Evolutionary conservation across 2,113 vertebrate species (phyloP), one percentile per base, ranked within the genome.

Genomic region (Megatriorchis doriae): DNA sequence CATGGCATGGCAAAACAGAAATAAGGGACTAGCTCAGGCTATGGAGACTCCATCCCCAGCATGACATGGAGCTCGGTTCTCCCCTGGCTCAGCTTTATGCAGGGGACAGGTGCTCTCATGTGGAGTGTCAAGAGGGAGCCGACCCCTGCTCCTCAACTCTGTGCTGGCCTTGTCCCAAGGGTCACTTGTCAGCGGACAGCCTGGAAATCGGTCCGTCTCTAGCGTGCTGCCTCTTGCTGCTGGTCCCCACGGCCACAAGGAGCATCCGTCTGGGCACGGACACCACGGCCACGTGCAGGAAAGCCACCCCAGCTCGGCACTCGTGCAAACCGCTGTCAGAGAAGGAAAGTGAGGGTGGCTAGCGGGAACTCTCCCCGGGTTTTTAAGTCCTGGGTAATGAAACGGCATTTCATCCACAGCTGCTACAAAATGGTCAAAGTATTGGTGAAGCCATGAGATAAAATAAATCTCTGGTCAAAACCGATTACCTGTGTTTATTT

Each of bases 271-370:
- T 31, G 72, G 63, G 58, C 52, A 27, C 13, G 3, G 53, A 3
- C 6, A 6, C 21, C 0, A 0, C 1, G 13, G 52, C 16, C 9
- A 8, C 0, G 0, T n/a, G 50, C 4, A 3, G 17, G 38, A 32
- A 34, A 52, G 13, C 29, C 20, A 26, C 6, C 18, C 34, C 1
- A 13, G 29, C 53, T 50, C 2, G 1, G 53, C n/a, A 17, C 6
- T 1, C 2, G 0, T 2, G 27, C 14, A 23, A 14, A 38, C 5
- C 0, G 0, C 48, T 47, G 36, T 18, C n/a, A 4, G 5, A 26
- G 48, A 17, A 66, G 16, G 53, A 32, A 72, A 56, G 40, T 5
- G 29, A 63, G 26, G 17, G 29, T 45, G 73, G 20, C 9, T 6
- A 31, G 19, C 1, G 5, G 34, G 17, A 83, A 8, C 40, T 72